Evolutionary conservation across 2,888 invertebrate species (phyloP).

Genomic region (Ernsta delagoae): DNA sequence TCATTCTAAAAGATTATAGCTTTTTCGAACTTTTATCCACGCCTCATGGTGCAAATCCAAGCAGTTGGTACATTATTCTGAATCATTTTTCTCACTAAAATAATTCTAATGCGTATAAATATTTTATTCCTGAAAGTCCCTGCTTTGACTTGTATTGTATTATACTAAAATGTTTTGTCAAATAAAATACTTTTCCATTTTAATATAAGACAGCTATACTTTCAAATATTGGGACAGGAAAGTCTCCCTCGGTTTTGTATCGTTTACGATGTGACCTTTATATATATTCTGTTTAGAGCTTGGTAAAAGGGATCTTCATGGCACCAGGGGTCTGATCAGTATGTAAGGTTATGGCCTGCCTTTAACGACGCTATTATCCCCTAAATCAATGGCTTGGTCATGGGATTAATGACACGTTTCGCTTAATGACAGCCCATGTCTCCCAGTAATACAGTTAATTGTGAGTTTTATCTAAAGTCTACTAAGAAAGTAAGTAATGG

Average conservation of each 20-base stretch:
- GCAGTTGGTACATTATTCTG: no score
- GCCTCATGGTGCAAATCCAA: no score
- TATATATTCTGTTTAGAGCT: conserved; percentile 6
- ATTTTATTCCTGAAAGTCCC: no score
- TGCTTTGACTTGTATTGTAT: no score
- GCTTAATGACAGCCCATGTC: conserved; percentile 1
- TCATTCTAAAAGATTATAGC: no score
- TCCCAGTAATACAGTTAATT: background rate
- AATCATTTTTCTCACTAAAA: no score
- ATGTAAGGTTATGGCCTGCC: conserved; percentile 13
- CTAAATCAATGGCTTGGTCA: conserved; percentile 12
- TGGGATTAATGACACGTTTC: conserved; percentile 7
- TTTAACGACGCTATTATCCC: conserved; percentile 7
- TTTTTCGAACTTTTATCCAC: no score
- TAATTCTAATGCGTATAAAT: no score
- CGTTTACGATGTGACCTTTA: conserved; percentile 6
- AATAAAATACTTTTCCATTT: no score
- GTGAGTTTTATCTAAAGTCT: background rate
- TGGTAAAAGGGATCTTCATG: conserved; percentile 6
- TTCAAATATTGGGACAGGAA: background rate
- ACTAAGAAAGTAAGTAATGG: no score
- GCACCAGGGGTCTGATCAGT: conserved; percentile 20
- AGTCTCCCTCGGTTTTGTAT: background rate
- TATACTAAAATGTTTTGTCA: no score
- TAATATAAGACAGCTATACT: no score